Evolutionary conservation across 2,113 vertebrate species (phyloP).

Genomic region (Mastomys coucha): DNA sequence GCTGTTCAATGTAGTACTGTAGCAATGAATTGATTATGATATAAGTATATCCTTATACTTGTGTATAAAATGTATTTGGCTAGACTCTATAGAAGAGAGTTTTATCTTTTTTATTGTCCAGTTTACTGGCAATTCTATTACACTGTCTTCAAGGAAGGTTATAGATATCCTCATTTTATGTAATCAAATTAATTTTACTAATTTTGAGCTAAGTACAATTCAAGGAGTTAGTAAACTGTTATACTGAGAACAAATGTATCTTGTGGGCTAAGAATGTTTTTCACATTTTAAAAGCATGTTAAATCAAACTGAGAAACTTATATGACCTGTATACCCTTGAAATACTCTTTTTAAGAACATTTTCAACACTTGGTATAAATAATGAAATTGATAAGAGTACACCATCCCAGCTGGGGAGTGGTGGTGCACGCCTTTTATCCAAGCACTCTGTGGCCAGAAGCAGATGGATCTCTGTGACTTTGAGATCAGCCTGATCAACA

Average conservation of each 20-base stretch:
- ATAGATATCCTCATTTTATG: neutral
- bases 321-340: neutral
- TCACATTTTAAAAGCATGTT: neutral
- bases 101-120: slow-evolving; percentile 25
- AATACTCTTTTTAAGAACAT: slow-evolving; percentile 39
- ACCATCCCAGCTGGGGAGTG: neutral
- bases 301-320: neutral
- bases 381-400: neutral
- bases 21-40: neutral
- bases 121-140: slow-evolving; percentile 24
- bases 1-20: neutral
- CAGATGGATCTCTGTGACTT: neutral
- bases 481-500: neutral
- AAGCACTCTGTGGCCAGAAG: neutral
- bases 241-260: neutral
- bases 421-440: neutral
- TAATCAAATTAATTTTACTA: neutral
- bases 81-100: neutral
- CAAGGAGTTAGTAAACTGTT: neutral
- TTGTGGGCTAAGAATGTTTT: neutral
- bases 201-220: neutral
- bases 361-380: neutral
- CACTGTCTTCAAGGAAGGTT: slow-evolving; percentile 16
- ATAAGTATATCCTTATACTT: neutral
- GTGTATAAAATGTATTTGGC: neutral